Evolutionary conservation across 2,113 vertebrate genomes (phyloP).

Genomic region (Sterrhoptilus dennistouni): DNA sequence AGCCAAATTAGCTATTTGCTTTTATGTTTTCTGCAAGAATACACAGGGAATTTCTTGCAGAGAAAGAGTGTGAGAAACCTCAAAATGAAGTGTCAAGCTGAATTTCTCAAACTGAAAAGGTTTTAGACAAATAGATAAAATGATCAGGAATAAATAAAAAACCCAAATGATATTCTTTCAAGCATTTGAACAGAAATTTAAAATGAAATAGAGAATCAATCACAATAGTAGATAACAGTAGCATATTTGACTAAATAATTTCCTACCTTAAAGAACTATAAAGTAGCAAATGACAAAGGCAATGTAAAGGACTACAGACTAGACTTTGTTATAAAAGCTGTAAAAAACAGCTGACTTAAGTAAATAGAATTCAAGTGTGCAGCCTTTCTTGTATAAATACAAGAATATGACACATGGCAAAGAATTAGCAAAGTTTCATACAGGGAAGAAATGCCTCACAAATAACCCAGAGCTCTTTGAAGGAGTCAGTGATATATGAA

Average conservation of each 20-base stretch:
- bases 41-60: neutral
- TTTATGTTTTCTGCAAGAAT: neutral
- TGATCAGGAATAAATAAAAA: neutral
- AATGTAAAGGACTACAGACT: neutral
- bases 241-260: neutral
- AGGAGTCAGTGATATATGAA: neutral
- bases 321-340: neutral
- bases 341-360: neutral
- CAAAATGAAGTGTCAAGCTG: neutral
- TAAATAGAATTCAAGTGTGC: neutral
- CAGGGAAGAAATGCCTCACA: neutral
- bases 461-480: neutral
- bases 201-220: neutral
- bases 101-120: neutral
- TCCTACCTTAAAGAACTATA: neutral
- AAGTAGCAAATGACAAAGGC: neutral
- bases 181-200: neutral
- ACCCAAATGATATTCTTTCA: neutral
- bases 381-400: neutral
- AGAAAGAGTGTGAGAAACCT: neutral
- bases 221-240: neutral
- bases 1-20: neutral
- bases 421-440: neutral
- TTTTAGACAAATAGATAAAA: neutral
- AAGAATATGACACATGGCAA: neutral